Base-by-base conservation (phyloP, 2,113 vertebrate species). In the Heloderma charlesbogerti region DNA sequence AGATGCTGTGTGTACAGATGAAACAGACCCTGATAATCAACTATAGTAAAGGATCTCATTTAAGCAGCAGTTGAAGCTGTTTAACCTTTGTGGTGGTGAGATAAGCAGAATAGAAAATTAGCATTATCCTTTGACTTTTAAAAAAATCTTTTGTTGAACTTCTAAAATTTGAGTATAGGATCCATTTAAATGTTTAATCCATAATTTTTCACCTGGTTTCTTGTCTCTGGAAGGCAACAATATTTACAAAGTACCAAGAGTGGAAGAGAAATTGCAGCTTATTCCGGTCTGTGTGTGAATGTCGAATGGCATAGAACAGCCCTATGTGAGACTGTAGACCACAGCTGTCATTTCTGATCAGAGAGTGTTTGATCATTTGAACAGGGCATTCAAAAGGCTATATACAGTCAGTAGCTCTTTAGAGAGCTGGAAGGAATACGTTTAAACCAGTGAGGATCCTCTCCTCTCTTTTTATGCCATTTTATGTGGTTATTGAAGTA, bases 51-150 rank as follows among this genome's bases (percentile, higher is more conserved):
- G 78, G 45, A 45, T 45, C 63, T 67, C 40, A 31, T 67, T 69
- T 84, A 31, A 94, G 79, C 88, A 80, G 45, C 90, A 92, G 43
- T 48, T 31, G 78, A 51, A 51, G 10, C 27, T 37, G 93, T 54
- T 93, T 89, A 91, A 87, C 87, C 91, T 18, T 48, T 95, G 93
- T 92, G 89, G 86, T 57, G 51, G 91, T 91, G 85, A 69, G 71
- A 69, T 84, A 93, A 93, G 90, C 88, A 91, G 91, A 54, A 10
- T 6, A 90, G 94, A 92, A 93, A 87, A 93, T 63, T 74, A 80
- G 75, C 71, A 93, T 93, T 0, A 0, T 34, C 12, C n/a, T 87
- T 75, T 1, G 9, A 63, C 37, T 43, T 82, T 95, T 94, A 29
- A 77, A n/a, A 51, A 43, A 13, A 60, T 80, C 91, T 48, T 91